Conservation (phyloP, 2,113 vertebrate genomes). For the Salminus brasiliensis region DNA sequence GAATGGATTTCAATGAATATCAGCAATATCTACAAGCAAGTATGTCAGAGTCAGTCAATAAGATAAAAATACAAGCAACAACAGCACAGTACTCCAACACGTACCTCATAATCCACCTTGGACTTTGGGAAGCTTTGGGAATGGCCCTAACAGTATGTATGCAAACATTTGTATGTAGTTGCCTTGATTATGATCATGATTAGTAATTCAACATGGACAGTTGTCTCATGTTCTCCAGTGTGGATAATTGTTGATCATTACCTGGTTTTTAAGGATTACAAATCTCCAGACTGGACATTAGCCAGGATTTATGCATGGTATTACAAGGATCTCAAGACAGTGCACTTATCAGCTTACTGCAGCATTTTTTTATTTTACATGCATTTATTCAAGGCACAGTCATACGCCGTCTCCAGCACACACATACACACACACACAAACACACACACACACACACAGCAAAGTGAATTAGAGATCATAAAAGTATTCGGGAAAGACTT, state of each 20-base stretch:
- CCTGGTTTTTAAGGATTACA: constrained; percentile 37
- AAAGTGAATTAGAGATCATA: background rate
- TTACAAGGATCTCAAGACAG: constrained; percentile 45
- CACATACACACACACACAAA: background rate
- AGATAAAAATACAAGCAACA: too few species aligned
- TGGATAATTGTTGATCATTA: constrained; percentile 40
- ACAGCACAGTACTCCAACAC: too few species aligned
- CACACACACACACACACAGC: background rate
- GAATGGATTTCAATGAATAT: too few species aligned
- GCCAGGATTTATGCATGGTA: constrained; percentile 33
- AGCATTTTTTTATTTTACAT: constrained; percentile 13
- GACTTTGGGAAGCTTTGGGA: too few species aligned
- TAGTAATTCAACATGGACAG: constrained; percentile 6
- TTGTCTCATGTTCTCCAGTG: constrained; percentile 33
- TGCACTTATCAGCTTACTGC: constrained; percentile 40
- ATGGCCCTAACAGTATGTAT: too few species aligned
- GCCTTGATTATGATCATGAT: too few species aligned
- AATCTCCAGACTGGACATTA: constrained; percentile 23
- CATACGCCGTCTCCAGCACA: background rate
- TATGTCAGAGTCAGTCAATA: too few species aligned
- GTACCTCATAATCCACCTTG: too few species aligned
- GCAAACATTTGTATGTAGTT: too few species aligned
- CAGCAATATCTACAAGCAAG: too few species aligned
- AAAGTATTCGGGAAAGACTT: constrained; percentile 6
- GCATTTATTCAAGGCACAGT: constrained; percentile 1